phyloP scores from a whole-genome alignment of 2,888 invertebrate genomes.

The Lycia hirtaria region DNA sequence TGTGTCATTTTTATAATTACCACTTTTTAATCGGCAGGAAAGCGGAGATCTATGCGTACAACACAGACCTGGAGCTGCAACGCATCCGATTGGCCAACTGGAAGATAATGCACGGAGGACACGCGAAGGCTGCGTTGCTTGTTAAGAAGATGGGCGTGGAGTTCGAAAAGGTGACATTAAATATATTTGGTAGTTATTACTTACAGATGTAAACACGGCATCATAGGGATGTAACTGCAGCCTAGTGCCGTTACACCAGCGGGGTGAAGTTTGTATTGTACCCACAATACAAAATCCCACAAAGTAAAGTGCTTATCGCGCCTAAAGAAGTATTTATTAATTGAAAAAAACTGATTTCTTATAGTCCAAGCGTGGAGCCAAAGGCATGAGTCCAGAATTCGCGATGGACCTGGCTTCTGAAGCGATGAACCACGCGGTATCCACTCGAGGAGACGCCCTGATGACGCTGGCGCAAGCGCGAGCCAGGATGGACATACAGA shows the following conservation, averaged over 20 bases:
- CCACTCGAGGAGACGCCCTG: conserved; percentile 68
- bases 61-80: conserved; percentile 71
- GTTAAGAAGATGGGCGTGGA: conserved; percentile 74
- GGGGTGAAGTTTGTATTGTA: too few relatives aligned
- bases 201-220: too few relatives aligned
- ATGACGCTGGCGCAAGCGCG: conserved; percentile 75
- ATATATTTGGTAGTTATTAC: too few relatives aligned
- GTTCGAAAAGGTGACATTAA: conserved; percentile 71
- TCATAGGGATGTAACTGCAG: too few relatives aligned
- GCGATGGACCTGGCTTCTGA: conserved; percentile 64
- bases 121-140: conserved; percentile 59
- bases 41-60: conserved; percentile 73
- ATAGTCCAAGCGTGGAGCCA: conserved; percentile 77
- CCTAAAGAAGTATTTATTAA: too few relatives aligned
- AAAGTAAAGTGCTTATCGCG: too few relatives aligned
- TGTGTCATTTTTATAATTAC: background rate
- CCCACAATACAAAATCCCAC: too few relatives aligned
- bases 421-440: conserved; percentile 66
- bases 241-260: too few relatives aligned
- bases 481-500: conserved; percentile 69
- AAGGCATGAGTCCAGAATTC: conserved; percentile 70
- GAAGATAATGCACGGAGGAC: conserved; percentile 69
- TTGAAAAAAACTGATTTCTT: background rate
- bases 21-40: conserved; percentile 52
- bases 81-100: conserved; percentile 72